phyloP scores from a whole-genome alignment of 2,113 vertebrate genomes.

The Limanda limanda region DNA sequence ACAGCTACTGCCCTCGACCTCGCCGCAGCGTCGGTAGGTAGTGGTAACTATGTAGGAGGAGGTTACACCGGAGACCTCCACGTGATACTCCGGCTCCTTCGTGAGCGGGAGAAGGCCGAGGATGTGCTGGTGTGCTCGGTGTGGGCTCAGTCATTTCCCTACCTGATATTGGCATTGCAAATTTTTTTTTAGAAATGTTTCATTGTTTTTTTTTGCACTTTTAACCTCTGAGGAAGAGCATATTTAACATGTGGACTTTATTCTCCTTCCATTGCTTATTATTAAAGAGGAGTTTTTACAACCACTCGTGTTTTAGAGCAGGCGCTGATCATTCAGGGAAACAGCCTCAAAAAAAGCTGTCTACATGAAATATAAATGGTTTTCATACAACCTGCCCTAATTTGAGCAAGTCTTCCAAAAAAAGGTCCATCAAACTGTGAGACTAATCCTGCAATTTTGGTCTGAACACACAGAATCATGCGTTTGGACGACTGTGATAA shows the following conservation, averaged over 20 bases:
- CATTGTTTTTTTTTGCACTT: neutral
- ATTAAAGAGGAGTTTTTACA: neutral
- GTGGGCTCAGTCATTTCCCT: neutral
- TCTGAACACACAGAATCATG: neutral
- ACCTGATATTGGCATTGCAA: neutral
- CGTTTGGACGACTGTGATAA: neutral
- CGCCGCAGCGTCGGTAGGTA: neutral
- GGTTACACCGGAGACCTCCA: conserved; percentile 19
- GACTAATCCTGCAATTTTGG: too few relatives aligned
- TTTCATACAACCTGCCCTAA: too few relatives aligned
- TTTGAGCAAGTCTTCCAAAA: too few relatives aligned
- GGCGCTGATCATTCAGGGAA: too few relatives aligned
- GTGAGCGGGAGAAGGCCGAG: neutral
- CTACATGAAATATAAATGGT: too few relatives aligned
- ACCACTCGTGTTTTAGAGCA: neutral
- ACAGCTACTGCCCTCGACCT: conserved; percentile 37
- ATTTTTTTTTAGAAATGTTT: neutral
- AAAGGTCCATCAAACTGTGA: too few relatives aligned
- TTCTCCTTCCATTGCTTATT: neutral
- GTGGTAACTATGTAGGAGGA: conserved; percentile 30
- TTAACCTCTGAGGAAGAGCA: neutral
- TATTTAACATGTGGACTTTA: neutral
- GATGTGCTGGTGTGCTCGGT: neutral
- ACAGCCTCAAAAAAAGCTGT: too few relatives aligned
- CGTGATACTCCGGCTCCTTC: conserved; percentile 2